Percentiles rank a stretch among this genome's conserved stretches.
Conservation (phyloP, 2,113 vertebrate species). For the Perca fluviatilis region DNA sequence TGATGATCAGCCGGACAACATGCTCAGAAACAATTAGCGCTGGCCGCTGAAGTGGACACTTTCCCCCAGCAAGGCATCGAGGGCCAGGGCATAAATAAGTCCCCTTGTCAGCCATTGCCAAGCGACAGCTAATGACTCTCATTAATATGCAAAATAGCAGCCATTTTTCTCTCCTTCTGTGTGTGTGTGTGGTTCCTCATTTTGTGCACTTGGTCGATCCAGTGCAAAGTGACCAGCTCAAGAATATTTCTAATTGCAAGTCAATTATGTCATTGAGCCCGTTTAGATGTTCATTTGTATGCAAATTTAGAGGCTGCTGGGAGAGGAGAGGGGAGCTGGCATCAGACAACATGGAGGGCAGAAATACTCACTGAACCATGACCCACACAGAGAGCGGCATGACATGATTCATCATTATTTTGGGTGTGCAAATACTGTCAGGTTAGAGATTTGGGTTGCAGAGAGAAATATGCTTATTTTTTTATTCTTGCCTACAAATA, state of each 20-base stretch:
- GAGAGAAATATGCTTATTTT: too few relatives aligned
- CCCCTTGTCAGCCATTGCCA: conserved; percentile 86
- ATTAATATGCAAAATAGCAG: conserved; percentile 90
- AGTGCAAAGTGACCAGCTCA: conserved; percentile 87
- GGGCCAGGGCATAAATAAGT: conserved; percentile 85
- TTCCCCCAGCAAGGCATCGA: conserved; percentile 81
- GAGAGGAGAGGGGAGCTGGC: conserved; percentile 65
- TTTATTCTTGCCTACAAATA: too few relatives aligned
- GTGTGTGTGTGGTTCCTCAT: conserved; percentile 66
- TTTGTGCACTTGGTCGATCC: conserved; percentile 78
- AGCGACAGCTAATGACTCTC: conserved; percentile 88
- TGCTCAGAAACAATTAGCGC: conserved; percentile 88
- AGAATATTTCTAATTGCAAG: conserved; percentile 89
- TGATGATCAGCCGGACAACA: conserved; percentile 83
- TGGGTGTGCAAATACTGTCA: neutral
- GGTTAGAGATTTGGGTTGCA: neutral
- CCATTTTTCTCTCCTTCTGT: conserved; percentile 76
- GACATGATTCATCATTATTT: conserved; percentile 53
- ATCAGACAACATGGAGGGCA: conserved; percentile 79
- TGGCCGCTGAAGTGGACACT: conserved; percentile 82
- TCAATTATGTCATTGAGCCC: conserved; percentile 90
- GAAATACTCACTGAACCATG: conserved; percentile 68
- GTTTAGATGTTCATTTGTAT: conserved; percentile 91
- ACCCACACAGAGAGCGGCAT: conserved; percentile 24
- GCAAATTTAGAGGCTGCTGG: conserved; percentile 81